Conservation (phyloP, 35 echinoderm and acorn worm genomes). For the Amphiura filiformis region DNA sequence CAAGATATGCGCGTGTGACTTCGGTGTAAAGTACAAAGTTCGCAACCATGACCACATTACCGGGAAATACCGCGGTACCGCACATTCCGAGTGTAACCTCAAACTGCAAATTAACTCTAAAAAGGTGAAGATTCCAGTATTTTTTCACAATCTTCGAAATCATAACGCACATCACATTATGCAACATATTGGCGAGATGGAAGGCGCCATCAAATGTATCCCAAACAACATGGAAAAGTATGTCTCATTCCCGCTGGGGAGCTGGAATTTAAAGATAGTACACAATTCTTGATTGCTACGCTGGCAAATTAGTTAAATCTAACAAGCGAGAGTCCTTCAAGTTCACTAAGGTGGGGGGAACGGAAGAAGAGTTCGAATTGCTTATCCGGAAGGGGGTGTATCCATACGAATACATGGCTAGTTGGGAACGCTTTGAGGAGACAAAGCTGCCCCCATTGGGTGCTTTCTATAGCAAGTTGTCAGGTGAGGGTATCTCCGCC, state of each 20-base stretch:
- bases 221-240: constrained; percentile 57
- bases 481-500: constrained; percentile 11
- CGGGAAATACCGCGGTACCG: constrained; percentile 1
- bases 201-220: constrained; percentile 38
- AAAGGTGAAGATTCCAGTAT: constrained; percentile 35
- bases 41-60: constrained; percentile 47
- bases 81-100: constrained; percentile 31
- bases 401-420: constrained; percentile 48
- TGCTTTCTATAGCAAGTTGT: constrained; percentile 20
- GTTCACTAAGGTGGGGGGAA: constrained; percentile 22
- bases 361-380: constrained; percentile 7
- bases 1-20: neutral
- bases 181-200: constrained; percentile 38
- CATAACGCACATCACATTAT: constrained; percentile 48
- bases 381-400: constrained; percentile 28
- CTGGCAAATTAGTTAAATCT: constrained; percentile 29
- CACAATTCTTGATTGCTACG: constrained; percentile 13
- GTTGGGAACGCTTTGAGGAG: constrained; percentile 1
- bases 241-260: constrained; percentile 28
- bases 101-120: constrained; percentile 33
- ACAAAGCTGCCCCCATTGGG: constrained; percentile 9
- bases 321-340: constrained; percentile 27
- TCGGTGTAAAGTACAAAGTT: neutral
- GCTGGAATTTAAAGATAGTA: constrained; percentile 17
- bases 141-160: constrained; percentile 45